These are phyloP conservation scores for Hydrocynus forskahlii DNA, from an alignment of 2,797 vertebrate genomes.

Conservation along the genomic window DNA sequence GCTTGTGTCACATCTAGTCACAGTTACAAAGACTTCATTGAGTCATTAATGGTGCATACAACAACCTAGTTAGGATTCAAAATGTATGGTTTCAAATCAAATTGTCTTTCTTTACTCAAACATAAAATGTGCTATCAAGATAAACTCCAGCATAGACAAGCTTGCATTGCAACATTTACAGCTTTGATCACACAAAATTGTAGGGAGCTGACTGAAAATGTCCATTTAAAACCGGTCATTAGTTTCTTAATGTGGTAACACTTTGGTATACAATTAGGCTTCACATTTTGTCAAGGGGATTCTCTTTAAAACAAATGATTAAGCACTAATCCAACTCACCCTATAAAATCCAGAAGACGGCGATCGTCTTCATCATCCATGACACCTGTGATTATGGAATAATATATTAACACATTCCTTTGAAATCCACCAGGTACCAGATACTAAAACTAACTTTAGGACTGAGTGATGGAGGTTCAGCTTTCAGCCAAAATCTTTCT, in stretches of 20 bases:
- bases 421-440: not conserved
- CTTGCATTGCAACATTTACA: not conserved
- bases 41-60: too few relatives aligned
- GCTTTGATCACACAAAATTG: not conserved
- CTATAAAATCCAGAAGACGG: conserved; percentile 99
- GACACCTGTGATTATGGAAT: conserved; percentile 83
- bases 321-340: conserved; percentile 79
- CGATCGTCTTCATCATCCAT: conserved; percentile 99
- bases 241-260: too few relatives aligned
- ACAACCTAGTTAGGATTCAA: too few relatives aligned
- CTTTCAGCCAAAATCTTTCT: not conserved
- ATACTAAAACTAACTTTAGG: too few relatives aligned
- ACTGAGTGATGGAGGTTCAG: not conserved
- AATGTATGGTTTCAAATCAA: not conserved
- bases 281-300: not conserved
- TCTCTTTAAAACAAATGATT: not conserved
- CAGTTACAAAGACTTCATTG: too few relatives aligned
- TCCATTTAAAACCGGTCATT: too few relatives aligned
- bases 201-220: not conserved
- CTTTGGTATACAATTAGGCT: not conserved
- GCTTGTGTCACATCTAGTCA: not conserved
- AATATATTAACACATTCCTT: conserved; percentile 14
- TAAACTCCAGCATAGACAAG: not conserved
- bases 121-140: too few relatives aligned
- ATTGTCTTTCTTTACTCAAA: not conserved